A percentile compares a stretch with the other conserved stretches of the same genome.
Evolutionary conservation across 2,888 invertebrate genomes (phyloP).

Genomic region (Leptinotarsa juncta): DNA sequence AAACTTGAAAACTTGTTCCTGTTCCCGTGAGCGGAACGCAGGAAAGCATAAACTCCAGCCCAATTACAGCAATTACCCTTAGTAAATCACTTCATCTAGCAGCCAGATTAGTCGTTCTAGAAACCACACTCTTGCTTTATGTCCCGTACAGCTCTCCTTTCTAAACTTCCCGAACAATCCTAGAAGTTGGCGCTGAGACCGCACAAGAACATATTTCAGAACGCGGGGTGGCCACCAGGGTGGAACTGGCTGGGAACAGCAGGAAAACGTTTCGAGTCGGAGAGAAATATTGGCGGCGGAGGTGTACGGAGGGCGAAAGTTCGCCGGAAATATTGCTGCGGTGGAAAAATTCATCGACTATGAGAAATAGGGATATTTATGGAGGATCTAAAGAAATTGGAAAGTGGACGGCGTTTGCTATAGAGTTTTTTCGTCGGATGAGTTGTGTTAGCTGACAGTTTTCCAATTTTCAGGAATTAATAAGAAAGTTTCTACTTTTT

Average conservation of each 20-base stretch:
- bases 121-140: slow-evolving; percentile 59
- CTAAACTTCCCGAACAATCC: slow-evolving; percentile 23
- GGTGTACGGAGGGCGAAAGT: slow-evolving; percentile 23
- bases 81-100: slow-evolving; percentile 64
- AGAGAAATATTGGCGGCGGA: slow-evolving; percentile 26
- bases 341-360: slow-evolving; percentile 25
- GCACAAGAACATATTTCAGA: slow-evolving; percentile 27
- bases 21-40: slow-evolving; percentile 20
- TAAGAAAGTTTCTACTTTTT: too few species aligned
- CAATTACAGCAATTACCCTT: slow-evolving; percentile 63
- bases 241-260: slow-evolving; percentile 28
- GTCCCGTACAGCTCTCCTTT: slow-evolving; percentile 44
- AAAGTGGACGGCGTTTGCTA: not conserved
- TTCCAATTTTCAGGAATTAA: not conserved
- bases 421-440: not conserved
- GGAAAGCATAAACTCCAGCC: slow-evolving; percentile 47
- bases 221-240: slow-evolving; percentile 28
- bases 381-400: not conserved
- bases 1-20: slow-evolving; percentile 6
- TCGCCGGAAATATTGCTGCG: slow-evolving; percentile 21
- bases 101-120: slow-evolving; percentile 63
- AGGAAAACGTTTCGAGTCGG: slow-evolving; percentile 17
- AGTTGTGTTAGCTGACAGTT: not conserved
- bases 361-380: slow-evolving; percentile 11
- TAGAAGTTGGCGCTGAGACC: slow-evolving; percentile 22